phyloP scores from a whole-genome alignment of 2,888 invertebrate genomes.

The Ornithoptera alexandrae region DNA sequence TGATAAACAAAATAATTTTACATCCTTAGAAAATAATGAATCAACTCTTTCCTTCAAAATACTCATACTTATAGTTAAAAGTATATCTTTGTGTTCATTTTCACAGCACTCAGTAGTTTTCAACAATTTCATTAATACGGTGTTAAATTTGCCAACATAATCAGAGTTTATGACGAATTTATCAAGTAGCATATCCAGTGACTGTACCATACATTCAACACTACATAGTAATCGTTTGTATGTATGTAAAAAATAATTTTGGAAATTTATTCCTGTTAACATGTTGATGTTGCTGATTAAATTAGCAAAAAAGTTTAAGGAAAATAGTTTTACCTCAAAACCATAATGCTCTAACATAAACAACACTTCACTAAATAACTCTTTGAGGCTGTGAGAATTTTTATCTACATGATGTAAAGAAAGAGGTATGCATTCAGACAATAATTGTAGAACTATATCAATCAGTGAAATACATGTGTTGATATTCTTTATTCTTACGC shows the following conservation, averaged over 20 bases:
- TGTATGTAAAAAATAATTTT: slow-evolving; percentile 45
- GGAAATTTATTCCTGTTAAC: slow-evolving; percentile 48
- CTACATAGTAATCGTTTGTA: slow-evolving; percentile 48
- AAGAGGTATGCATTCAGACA: slow-evolving; percentile 60
- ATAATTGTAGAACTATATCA: slow-evolving; percentile 55
- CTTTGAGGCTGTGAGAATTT: slow-evolving; percentile 41
- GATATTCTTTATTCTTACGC: slow-evolving; percentile 57
- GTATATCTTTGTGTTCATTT: slow-evolving; percentile 39
- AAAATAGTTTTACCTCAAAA: slow-evolving; percentile 58
- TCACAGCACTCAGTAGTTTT: slow-evolving; percentile 39
- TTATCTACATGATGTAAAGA: slow-evolving; percentile 52
- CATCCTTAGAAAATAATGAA: slow-evolving; percentile 50
- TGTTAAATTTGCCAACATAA: slow-evolving; percentile 51
- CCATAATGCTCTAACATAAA: slow-evolving; percentile 59
- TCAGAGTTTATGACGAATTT: slow-evolving; percentile 53
- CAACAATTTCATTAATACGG: slow-evolving; percentile 45
- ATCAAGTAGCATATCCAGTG: slow-evolving; percentile 52
- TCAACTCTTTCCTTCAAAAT: slow-evolving; percentile 47
- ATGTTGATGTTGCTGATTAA: slow-evolving; percentile 56
- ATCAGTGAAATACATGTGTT: slow-evolving; percentile 60
- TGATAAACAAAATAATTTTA: slow-evolving; percentile 55
- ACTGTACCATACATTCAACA: slow-evolving; percentile 53
- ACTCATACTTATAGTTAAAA: slow-evolving; percentile 50
- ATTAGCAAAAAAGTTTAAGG: slow-evolving; percentile 58
- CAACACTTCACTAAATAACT: slow-evolving; percentile 48